Evolutionary conservation across 2,888 invertebrate species (phyloP), one percentile per base, ranked within the genome.

Genomic region (Hoplodrina ambigua): DNA sequence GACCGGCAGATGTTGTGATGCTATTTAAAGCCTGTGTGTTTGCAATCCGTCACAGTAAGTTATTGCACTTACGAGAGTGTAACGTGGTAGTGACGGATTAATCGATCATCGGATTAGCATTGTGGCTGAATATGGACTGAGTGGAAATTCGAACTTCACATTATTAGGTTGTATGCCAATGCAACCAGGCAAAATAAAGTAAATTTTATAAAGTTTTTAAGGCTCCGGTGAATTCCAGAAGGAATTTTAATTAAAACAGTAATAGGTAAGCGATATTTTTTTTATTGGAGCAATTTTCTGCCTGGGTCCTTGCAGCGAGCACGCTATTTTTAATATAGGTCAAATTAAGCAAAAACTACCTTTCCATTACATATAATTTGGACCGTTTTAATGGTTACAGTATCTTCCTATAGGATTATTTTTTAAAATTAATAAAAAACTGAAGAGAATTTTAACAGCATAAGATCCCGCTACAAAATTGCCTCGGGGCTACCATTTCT

Each of bases 11-110:
- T 8, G 8, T 37, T 37, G 37, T 44, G n/a, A 46, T 41, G 11
- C 20, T 30, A 10, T n/a, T 46, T 7, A 20, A 25, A 56, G 55
- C n/a, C 2, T 49, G 4, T 55, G 30, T 56, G 46, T 13, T 15
- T 37, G 11, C 33, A 46, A 54, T 60, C 55, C n/a, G 15, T 11
- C n/a, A 44, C 20, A 33, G 54, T 41, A 52, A 46, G 50, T 37
- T 54, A 58, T 41, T 58, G 54, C 58, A 67, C 37, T 54, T 55
- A 56, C 46, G 46, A 63, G 33, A 63, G 65, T 74, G 33, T 30
- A 81, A 76, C 62, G 72, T 76, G 30, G 37, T 30, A 19, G 30
- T 6, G 41, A 37, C 46, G 59, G 53, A 57, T 64, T 53, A 60
- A 60, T 53, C 49, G 59, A 57, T 50, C n/a, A 37, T 61, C 41